A percentile compares a stretch with the other conserved stretches of the same genome.
Conservation (phyloP, 2,888 invertebrate species). For the Hydropsyche betteni region DNA sequence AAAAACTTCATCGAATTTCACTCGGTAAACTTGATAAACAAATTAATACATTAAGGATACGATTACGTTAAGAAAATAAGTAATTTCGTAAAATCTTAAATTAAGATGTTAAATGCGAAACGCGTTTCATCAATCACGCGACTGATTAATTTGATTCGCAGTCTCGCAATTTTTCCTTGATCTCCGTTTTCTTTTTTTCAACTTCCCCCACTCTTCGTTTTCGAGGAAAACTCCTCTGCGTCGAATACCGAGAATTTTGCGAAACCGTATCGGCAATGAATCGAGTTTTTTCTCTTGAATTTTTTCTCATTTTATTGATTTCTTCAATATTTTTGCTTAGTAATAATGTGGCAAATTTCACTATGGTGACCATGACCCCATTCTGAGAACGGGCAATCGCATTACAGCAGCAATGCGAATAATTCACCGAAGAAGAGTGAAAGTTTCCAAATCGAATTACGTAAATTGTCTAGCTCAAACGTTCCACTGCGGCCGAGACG, state of each 20-base stretch:
- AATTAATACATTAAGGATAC: too few species aligned
- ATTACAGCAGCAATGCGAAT: conserved; percentile 24
- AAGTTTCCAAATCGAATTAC: conserved; percentile 7
- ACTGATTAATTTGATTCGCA: conserved; percentile 12
- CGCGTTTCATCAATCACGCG: conserved; percentile 5
- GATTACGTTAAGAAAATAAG: too few species aligned
- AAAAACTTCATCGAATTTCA: too few species aligned
- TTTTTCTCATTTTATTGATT: conserved; percentile 12
- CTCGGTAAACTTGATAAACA: too few species aligned
- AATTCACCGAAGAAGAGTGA: conserved; percentile 26
- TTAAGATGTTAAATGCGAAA: too few species aligned
- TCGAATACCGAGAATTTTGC: conserved; percentile 11
- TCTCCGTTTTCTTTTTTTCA: conserved; percentile 23
- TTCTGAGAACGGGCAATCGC: conserved; percentile 12
- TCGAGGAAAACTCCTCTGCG: not conserved
- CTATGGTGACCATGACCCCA: conserved; percentile 12
- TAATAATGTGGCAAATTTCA: not conserved
- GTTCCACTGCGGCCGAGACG: not conserved
- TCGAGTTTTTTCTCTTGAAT: not conserved
- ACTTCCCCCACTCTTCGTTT: not conserved
- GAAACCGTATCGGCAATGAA: conserved; percentile 31
- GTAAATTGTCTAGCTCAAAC: conserved; percentile 4
- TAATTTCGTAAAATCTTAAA: too few species aligned
- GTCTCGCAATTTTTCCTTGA: conserved; percentile 13
- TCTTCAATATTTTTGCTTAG: conserved; percentile 11